A percentile compares a stretch with the other conserved stretches of the same genome.
These are phyloP conservation scores for Argyrosomus regius DNA, from an alignment of 2,797 vertebrate species.

Conservation along the genomic window DNA sequence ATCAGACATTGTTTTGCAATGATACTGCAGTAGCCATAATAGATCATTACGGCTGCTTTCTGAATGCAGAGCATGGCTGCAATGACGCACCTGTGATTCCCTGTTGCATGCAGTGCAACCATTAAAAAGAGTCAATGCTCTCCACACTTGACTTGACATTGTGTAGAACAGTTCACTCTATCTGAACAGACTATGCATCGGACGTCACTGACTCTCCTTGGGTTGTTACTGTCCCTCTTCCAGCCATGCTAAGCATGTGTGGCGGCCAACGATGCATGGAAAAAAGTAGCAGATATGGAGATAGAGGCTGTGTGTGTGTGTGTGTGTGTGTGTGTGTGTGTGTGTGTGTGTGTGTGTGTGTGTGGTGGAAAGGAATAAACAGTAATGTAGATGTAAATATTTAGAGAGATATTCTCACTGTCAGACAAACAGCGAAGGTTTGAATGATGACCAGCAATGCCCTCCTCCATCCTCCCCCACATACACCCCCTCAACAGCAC, in stretches of 20 bases:
- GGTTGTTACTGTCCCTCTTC: conserved; percentile 51
- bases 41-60: neutral
- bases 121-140: neutral
- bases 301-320: conserved; percentile 46
- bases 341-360: conserved; percentile 30
- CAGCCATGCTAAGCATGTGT: conserved; percentile 64
- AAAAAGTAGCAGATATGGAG: conserved; percentile 72
- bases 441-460: conserved; percentile 76
- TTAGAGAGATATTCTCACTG: conserved; percentile 85
- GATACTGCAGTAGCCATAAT: neutral
- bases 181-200: conserved; percentile 24
- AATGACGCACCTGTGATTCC: conserved; percentile 1
- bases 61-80: neutral
- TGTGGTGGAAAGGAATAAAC: conserved; percentile 78
- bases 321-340: conserved; percentile 37
- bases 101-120: neutral
- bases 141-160: neutral
- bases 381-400: conserved; percentile 88
- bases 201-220: conserved; percentile 37
- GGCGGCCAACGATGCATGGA: conserved; percentile 57
- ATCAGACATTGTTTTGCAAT: neutral
- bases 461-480: conserved; percentile 62
- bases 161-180: neutral
- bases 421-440: conserved; percentile 79
- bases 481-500: conserved; percentile 38